Evolutionary conservation across 2,888 invertebrate species (phyloP).

Genomic region (Drosophila stalkeri): DNA sequence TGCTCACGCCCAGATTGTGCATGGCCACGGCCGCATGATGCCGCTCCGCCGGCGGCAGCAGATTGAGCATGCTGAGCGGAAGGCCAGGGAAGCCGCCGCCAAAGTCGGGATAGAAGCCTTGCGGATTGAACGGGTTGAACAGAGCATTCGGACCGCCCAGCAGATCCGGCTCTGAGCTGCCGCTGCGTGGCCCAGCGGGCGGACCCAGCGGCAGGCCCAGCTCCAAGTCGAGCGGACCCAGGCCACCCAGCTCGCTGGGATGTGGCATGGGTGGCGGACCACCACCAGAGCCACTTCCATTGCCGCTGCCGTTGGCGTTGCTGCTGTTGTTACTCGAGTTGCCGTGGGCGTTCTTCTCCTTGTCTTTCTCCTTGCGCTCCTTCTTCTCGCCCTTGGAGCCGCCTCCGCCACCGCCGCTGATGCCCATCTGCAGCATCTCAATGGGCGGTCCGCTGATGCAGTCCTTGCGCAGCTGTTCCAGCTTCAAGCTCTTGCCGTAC

Average conservation of each 20-base stretch:
- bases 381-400: constrained; percentile 73
- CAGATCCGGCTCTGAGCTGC: constrained; percentile 89
- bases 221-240: constrained; percentile 71
- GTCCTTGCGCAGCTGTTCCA: constrained; percentile 94
- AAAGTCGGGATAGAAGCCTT: constrained; percentile 93
- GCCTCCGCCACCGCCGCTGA: constrained; percentile 84
- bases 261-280: constrained; percentile 58
- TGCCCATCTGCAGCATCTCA: constrained; percentile 89
- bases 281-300: constrained; percentile 18
- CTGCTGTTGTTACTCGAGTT: constrained; percentile 34
- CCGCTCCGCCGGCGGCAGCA: constrained; percentile 91
- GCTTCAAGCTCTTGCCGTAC: constrained; percentile 95
- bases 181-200: constrained; percentile 86
- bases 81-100: constrained; percentile 91
- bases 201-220: constrained; percentile 71
- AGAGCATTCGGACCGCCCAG: constrained; percentile 88
- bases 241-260: constrained; percentile 54
- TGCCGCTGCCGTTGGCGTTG: constrained; percentile 17
- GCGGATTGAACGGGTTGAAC: constrained; percentile 91
- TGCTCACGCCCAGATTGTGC: constrained; percentile 86
- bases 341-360: constrained; percentile 59
- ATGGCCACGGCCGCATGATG: constrained; percentile 87
- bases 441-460: constrained; percentile 92
- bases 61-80: constrained; percentile 93
- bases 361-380: constrained; percentile 74